These are phyloP conservation scores for Lateolabrax maculatus DNA, from an alignment of 2,797 vertebrate species.

Conservation along the genomic window DNA sequence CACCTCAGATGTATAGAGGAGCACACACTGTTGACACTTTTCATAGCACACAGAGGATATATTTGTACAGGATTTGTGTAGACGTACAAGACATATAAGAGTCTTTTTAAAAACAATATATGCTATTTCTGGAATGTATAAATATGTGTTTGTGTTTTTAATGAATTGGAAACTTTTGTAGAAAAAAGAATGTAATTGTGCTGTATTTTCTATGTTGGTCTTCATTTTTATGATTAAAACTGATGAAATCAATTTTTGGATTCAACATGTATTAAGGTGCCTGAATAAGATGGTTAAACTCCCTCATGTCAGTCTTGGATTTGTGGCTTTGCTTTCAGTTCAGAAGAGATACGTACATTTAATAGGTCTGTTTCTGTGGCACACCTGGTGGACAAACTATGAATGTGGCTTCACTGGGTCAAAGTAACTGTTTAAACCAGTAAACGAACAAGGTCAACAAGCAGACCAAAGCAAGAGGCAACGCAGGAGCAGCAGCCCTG, in stretches of 20 bases:
- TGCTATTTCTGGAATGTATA: constrained; percentile 68
- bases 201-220: constrained; percentile 57
- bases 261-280: background rate
- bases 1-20: constrained; percentile 30
- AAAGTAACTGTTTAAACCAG: constrained; percentile 3
- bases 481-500: background rate
- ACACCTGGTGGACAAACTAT: background rate
- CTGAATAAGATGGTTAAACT: background rate
- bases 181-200: constrained; percentile 49
- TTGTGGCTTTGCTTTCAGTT: background rate
- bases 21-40: constrained; percentile 59
- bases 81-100: constrained; percentile 28
- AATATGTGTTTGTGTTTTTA: constrained; percentile 63
- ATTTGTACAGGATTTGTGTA: constrained; percentile 74
- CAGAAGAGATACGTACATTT: background rate
- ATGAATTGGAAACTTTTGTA: constrained; percentile 58
- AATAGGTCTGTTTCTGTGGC: background rate
- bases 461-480: background rate
- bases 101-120: constrained; percentile 59
- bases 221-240: constrained; percentile 64
- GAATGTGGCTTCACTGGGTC: constrained; percentile 7
- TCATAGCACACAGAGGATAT: constrained; percentile 68
- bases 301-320: background rate
- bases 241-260: constrained; percentile 21
- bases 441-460: background rate